Evolutionary conservation across 2,797 vertebrate genomes (phyloP).

Genomic region (Dryobates pubescens): DNA sequence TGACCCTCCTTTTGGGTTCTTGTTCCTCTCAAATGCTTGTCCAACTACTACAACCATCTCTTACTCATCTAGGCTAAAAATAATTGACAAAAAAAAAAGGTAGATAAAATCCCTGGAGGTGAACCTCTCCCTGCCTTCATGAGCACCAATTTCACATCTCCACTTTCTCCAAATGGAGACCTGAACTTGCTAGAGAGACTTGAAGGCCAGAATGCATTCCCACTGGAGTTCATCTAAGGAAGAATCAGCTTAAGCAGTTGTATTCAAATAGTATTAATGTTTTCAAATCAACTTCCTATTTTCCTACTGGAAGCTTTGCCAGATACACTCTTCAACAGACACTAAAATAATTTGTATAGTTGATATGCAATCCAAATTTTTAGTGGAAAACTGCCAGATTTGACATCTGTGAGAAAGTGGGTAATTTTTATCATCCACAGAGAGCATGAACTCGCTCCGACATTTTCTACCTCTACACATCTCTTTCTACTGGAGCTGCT

Average conservation of each 20-base stretch:
- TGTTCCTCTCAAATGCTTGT: background rate
- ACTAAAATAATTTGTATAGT: slow-evolving; percentile 83
- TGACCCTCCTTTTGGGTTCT: background rate
- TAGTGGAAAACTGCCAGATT: slow-evolving; percentile 83
- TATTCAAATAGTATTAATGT: slow-evolving; percentile 84
- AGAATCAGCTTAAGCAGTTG: slow-evolving; percentile 78
- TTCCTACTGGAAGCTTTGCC: slow-evolving; percentile 78
- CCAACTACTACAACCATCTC: background rate
- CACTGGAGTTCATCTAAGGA: slow-evolving; percentile 64
- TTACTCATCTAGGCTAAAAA: background rate
- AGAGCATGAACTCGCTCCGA: slow-evolving; percentile 73
- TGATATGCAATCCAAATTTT: slow-evolving; percentile 83
- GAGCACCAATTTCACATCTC: background rate
- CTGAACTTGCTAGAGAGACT: slow-evolving; percentile 44
- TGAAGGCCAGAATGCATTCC: slow-evolving; percentile 42
- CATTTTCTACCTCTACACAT: slow-evolving; percentile 76
- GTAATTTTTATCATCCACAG: slow-evolving; percentile 83
- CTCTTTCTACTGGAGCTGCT: slow-evolving; percentile 63
- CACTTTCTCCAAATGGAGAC: slow-evolving; percentile 58
- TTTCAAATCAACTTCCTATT: slow-evolving; percentile 83
- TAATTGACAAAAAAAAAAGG: background rate
- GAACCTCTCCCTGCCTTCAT: background rate
- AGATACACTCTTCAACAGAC: slow-evolving; percentile 81
- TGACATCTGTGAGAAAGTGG: slow-evolving; percentile 85
- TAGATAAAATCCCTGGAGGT: background rate